Conservation (phyloP, 2,797 vertebrate species). For the Megaceryle alcyon region DNA sequence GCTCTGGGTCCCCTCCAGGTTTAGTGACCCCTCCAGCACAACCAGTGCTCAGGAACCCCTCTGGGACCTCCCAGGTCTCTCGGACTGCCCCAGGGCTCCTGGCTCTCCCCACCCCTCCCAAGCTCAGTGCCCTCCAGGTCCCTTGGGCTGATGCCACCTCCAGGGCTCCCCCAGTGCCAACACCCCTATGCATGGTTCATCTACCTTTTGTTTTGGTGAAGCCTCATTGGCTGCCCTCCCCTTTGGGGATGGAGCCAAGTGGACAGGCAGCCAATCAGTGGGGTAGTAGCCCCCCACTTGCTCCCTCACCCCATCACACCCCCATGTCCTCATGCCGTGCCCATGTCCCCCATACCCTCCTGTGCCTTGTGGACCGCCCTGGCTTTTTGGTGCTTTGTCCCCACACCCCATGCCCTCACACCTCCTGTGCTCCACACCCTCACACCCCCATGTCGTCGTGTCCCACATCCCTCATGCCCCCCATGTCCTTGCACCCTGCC, state of each 20-base stretch:
- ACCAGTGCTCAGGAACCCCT: neutral
- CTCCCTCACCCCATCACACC: fast-evolving
- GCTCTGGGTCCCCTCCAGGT: no score
- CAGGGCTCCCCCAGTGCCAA: fast-evolving
- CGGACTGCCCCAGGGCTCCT: neutral
- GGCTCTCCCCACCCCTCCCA: neutral
- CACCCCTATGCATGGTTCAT: neutral
- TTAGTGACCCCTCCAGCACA: neutral
- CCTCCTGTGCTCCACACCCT: neutral
- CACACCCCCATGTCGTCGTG: neutral
- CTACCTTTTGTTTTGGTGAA: neutral
- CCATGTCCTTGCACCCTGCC: neutral
- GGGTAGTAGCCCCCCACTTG: neutral
- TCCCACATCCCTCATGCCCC: neutral
- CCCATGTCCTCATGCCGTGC: fast-evolving
- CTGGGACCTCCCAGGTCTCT: neutral
- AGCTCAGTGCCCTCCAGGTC: neutral
- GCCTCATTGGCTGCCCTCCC: neutral
- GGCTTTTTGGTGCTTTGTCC: no score
- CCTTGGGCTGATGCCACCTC: neutral
- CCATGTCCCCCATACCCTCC: neutral
- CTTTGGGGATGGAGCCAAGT: fast-evolving
- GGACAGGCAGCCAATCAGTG: neutral
- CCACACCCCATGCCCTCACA: no score
- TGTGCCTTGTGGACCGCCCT: neutral